Evolutionary conservation across 2,888 invertebrate genomes (phyloP).

Genomic region (Pterostichus niger): DNA sequence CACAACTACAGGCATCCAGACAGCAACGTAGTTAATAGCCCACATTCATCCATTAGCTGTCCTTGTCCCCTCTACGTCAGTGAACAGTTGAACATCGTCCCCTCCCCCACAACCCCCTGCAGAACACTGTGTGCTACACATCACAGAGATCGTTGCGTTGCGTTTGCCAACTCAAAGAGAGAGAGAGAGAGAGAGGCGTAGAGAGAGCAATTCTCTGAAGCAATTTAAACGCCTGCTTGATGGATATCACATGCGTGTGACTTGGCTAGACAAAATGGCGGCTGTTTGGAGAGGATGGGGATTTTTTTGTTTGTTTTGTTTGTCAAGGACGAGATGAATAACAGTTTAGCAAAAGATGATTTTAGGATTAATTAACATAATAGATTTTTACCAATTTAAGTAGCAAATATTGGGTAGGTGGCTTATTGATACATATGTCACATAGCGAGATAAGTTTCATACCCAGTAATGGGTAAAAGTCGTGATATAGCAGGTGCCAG

Average conservation of each 20-base stretch:
- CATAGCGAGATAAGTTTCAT: no score
- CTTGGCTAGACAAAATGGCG: constrained; percentile 43
- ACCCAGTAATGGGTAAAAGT: no score
- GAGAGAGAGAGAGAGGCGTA: not conserved
- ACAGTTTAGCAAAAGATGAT: no score
- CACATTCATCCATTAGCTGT: not conserved
- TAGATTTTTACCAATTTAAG: no score
- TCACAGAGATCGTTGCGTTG: constrained; percentile 1
- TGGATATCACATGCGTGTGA: constrained; percentile 14
- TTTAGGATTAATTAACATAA: no score
- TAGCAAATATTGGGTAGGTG: not conserved
- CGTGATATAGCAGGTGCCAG: no score
- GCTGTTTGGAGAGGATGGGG: not conserved
- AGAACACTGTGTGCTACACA: constrained; percentile 7
- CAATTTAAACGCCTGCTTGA: constrained; percentile 47
- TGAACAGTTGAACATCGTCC: constrained; percentile 24
- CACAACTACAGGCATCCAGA: no score
- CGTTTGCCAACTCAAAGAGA: constrained; percentile 13
- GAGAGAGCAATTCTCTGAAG: not conserved
- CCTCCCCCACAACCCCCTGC: not conserved
- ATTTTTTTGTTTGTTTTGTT: not conserved
- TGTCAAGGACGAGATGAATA: not conserved
- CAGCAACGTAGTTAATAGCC: no score
- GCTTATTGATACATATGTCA: no score
- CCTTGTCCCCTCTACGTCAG: not conserved